phyloP scores from a whole-genome alignment of 2,113 vertebrate species.

The Leptodactylus fuscus region DNA sequence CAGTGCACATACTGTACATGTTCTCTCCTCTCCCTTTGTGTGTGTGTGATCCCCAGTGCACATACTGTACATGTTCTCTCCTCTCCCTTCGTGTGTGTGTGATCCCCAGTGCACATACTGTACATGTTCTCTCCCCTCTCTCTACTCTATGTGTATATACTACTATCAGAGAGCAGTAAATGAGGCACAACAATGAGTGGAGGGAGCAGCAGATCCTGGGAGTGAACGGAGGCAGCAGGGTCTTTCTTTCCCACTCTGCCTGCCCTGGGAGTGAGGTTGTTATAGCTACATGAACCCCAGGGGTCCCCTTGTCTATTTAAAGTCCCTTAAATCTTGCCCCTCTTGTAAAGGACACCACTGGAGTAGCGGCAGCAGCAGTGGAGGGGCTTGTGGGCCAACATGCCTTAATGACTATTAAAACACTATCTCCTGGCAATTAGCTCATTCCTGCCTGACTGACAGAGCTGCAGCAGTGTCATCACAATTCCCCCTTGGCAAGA shows the following conservation, averaged over 20 bases:
- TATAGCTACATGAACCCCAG: slow-evolving; percentile 67
- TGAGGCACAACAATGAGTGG: background rate
- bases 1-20: too few species aligned
- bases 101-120: too few species aligned
- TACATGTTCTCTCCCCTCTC: too few species aligned
- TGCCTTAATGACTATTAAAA: slow-evolving; percentile 88
- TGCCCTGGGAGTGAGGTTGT: slow-evolving; percentile 2
- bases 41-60: too few species aligned
- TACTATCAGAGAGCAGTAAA: too few species aligned
- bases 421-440: slow-evolving; percentile 81
- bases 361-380: slow-evolving; percentile 65
- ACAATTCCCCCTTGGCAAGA: slow-evolving; percentile 86
- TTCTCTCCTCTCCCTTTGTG: too few species aligned
- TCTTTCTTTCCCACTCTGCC: background rate
- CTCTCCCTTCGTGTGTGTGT: too few species aligned
- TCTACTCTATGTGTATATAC: too few species aligned
- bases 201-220: background rate
- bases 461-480: slow-evolving; percentile 73
- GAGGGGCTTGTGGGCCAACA: slow-evolving; percentile 77
- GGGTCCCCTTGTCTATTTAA: slow-evolving; percentile 86
- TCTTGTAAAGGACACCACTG: slow-evolving; percentile 80
- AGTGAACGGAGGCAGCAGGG: background rate
- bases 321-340: slow-evolving; percentile 76
- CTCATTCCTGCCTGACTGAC: slow-evolving; percentile 79
- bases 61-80: too few species aligned